Evolutionary conservation across 2,113 vertebrate genomes (phyloP).

Genomic region (Burhinus oedicnemus): DNA sequence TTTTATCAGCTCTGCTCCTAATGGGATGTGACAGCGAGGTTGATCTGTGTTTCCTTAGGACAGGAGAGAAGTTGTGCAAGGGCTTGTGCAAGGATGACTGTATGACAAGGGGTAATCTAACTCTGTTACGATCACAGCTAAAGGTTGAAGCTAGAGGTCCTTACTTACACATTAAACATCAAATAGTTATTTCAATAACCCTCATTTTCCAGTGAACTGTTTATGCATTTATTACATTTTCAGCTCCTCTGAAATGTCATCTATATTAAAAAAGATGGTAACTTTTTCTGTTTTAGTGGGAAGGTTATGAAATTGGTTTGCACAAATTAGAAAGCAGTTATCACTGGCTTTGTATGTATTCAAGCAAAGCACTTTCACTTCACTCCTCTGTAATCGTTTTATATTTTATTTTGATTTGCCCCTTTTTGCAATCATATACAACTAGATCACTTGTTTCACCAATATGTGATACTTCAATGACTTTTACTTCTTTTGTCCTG

Average conservation of each 20-base stretch:
- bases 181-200: not conserved
- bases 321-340: not conserved
- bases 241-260: not conserved
- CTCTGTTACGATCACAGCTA: not conserved
- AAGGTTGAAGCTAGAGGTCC: not conserved
- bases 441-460: not conserved
- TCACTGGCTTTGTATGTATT: not conserved
- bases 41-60: not conserved
- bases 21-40: slow-evolving; percentile 33
- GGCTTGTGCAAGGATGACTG: not conserved
- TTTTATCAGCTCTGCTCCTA: slow-evolving; percentile 23
- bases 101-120: not conserved
- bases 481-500: not conserved
- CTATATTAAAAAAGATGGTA: not conserved
- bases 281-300: not conserved
- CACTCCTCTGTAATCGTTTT: not conserved
- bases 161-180: not conserved
- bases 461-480: not conserved
- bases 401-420: not conserved
- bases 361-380: not conserved
- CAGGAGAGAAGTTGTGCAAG: not conserved
- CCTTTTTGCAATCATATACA: not conserved
- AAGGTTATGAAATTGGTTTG: not conserved
- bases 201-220: not conserved
- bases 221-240: not conserved